Base-by-base conservation (phyloP, 30 jellyfish, hydroid and myxozoan species). In the Aurelia sp. region DNA sequence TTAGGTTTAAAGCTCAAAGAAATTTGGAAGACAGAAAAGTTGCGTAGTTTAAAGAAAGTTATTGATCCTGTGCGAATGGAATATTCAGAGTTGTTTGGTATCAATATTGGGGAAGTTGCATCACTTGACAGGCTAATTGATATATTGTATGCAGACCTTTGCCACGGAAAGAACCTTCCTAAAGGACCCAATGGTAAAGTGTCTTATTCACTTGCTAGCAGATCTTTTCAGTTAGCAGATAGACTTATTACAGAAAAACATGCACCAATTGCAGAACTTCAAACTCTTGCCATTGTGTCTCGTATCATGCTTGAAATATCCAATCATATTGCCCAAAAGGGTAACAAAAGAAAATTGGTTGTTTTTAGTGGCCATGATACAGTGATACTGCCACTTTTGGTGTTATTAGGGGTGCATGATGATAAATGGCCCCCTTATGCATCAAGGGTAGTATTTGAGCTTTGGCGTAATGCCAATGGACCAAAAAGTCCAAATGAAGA, bases 341-440 rank as follows among this genome's bases (percentile, higher is more conserved):
- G 68, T 13, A 22, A 27, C 30, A 19, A 82, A 15, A 74, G 69
- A 27, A 87, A 83, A 72, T 31, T 96, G 2, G 95, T 91, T 15
- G 35, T 96, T 12, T 96, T 67, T 66, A 86, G 98, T 18, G 99
- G 98, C 11, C 99, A 96, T 72, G 99, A 96, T 68, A 84, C 98
- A 2, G 84, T 87, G 53, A 72, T 96, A 24, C 50, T 93, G 6
- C 99, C 99, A 0, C 67, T 96, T 5, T 64, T 96, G n/a, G 48
- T 65, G 22, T 16, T 61, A 27, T 84, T 96, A 4, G 97, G 97
- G 5, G 90, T 74, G 9, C 78, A 80, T 58, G 89, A 90, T 51
- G 91, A 91, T 24, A 90, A 85, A 47, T 96, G 99, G 99, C 99
- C 99, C 31, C 98, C 98, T 18, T 96, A 90, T 78, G 99, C 99